Conservation (phyloP, 35 echinoderm and acorn worm species). For the Ptychodera flava region DNA sequence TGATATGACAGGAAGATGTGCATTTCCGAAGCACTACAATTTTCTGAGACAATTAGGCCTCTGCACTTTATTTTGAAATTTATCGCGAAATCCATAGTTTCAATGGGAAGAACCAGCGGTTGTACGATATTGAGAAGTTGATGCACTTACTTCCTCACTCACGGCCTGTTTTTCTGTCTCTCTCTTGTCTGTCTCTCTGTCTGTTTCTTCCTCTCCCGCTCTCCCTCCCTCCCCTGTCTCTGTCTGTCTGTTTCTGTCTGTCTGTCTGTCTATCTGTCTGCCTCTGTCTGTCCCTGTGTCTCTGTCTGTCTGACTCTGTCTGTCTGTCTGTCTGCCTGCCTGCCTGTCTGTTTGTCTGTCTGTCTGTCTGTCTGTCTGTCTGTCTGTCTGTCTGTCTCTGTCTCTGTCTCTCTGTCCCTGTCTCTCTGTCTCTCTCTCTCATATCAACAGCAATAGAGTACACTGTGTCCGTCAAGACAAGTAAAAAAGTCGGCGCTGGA, state of each 20-base stretch:
- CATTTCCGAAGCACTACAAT: too few species aligned
- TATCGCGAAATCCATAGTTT: too few species aligned
- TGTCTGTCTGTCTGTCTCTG: neutral
- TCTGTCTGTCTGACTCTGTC: neutral
- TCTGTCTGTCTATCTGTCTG: neutral
- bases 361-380: neutral
- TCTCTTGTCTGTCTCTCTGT: neutral
- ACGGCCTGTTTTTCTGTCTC: neutral
- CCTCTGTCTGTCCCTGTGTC: neutral
- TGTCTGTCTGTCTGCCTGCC: neutral
- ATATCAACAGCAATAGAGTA: conserved; percentile 64
- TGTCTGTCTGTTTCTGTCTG: neutral
- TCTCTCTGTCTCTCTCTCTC: neutral
- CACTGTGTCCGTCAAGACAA: conserved; percentile 91
- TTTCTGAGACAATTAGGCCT: too few species aligned
- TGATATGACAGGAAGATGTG: too few species aligned
- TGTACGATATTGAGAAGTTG: too few species aligned
- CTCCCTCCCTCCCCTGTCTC: neutral
- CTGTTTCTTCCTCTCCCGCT: neutral
- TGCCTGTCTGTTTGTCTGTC: neutral
- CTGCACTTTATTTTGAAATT: too few species aligned
- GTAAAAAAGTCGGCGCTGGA: conserved; percentile 74
- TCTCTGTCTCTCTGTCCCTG: neutral
- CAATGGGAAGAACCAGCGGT: too few species aligned
- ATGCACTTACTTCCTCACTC: too few species aligned